phyloP scores from a whole-genome alignment of 2,888 invertebrate genomes.

The Agriopis aurantiaria region DNA sequence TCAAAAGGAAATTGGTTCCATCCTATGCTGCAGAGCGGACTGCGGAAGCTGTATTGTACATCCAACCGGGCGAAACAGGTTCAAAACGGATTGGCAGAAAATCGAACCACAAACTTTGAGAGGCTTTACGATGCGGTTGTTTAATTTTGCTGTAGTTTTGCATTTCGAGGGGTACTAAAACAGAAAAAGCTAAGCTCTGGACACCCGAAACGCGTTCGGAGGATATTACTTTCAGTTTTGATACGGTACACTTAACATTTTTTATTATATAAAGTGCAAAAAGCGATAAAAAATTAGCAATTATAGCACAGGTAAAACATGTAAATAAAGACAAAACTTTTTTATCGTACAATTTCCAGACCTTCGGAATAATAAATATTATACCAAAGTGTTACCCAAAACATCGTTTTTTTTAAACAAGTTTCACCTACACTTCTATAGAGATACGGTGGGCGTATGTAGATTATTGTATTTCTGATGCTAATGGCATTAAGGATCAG shows the following conservation, averaged over 20 bases:
- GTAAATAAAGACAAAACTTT: too few relatives aligned
- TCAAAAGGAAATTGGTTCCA: conserved; percentile 20
- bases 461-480: conserved; percentile 3
- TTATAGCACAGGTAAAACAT: too few relatives aligned
- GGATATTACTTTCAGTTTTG: not conserved
- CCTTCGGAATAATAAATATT: too few relatives aligned
- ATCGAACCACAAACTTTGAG: conserved; percentile 28
- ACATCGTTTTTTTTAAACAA: too few relatives aligned
- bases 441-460: not conserved
- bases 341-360: too few relatives aligned
- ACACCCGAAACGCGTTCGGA: not conserved
- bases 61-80: conserved; percentile 27
- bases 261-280: not conserved
- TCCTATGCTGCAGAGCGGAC: conserved; percentile 25
- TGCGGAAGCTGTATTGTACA: conserved; percentile 28
- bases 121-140: conserved; percentile 10
- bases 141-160: conserved; percentile 31
- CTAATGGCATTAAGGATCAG: conserved; percentile 12
- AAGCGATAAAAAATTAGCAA: too few relatives aligned
- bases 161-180: conserved; percentile 12
- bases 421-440: too few relatives aligned
- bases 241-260: not conserved
- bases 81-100: conserved; percentile 32
- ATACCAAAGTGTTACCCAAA: too few relatives aligned
- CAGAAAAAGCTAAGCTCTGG: conserved; percentile 1